Evolutionary conservation across 2,888 invertebrate species (phyloP).

Genomic region (Ischnura elegans): DNA sequence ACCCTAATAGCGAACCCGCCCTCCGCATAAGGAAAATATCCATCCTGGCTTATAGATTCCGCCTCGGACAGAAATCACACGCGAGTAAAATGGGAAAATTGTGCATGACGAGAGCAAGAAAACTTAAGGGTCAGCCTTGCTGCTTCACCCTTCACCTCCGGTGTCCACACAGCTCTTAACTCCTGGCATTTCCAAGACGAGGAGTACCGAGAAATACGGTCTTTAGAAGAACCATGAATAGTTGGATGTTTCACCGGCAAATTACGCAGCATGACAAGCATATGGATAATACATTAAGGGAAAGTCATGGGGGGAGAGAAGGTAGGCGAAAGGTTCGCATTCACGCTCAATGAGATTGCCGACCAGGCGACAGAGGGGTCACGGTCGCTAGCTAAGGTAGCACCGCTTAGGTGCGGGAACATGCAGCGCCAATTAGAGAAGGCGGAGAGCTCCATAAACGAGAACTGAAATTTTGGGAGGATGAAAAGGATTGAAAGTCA

Average conservation of each 20-base stretch:
- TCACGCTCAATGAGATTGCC: background rate
- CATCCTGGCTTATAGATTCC: too few relatives aligned
- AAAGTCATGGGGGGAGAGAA: background rate
- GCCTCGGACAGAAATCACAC: too few relatives aligned
- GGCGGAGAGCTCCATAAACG: background rate
- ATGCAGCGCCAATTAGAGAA: background rate
- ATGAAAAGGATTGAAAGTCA: background rate
- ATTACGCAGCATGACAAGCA: conserved; percentile 66
- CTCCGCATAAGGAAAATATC: too few relatives aligned
- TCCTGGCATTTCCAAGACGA: background rate
- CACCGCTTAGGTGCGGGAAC: background rate
- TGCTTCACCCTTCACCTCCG: background rate
- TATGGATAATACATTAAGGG: conserved; percentile 5
- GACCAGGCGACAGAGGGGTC: background rate
- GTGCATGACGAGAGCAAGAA: background rate
- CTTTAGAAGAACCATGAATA: background rate
- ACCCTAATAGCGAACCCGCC: too few relatives aligned
- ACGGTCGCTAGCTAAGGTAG: background rate
- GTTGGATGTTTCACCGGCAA: conserved; percentile 38
- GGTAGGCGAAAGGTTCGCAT: background rate
- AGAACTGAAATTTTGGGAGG: background rate
- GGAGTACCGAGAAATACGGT: background rate
- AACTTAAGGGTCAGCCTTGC: background rate
- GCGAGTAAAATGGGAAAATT: background rate
- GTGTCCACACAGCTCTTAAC: background rate